These are phyloP conservation scores for sheep (Ovis aries) DNA, from an alignment of 2,113 vertebrate species.

Conservation along the genomic window ARS-UI_Ramb_v3.0 NC_056065.1:52268501-52269000, in stretches of 20 bases:
- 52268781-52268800: background rate
- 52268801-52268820: background rate
- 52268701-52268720: background rate
- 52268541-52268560: background rate
- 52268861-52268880: background rate
- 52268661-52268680: background rate
- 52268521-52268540: background rate
- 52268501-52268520: background rate
- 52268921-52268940: background rate
- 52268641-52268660: background rate
- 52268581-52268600: background rate
- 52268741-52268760: background rate
- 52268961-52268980: background rate
- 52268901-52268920: background rate
- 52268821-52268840: background rate
- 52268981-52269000: background rate
- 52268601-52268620: background rate
- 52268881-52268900: background rate
- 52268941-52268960: rapidly evolving
- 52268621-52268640: background rate
- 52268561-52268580: background rate
- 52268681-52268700: background rate
- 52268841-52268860: background rate
- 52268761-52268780: background rate
- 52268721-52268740: background rate